phyloP scores from a whole-genome alignment of 2,113 vertebrate genomes.

The Perca fluviatilis region DNA sequence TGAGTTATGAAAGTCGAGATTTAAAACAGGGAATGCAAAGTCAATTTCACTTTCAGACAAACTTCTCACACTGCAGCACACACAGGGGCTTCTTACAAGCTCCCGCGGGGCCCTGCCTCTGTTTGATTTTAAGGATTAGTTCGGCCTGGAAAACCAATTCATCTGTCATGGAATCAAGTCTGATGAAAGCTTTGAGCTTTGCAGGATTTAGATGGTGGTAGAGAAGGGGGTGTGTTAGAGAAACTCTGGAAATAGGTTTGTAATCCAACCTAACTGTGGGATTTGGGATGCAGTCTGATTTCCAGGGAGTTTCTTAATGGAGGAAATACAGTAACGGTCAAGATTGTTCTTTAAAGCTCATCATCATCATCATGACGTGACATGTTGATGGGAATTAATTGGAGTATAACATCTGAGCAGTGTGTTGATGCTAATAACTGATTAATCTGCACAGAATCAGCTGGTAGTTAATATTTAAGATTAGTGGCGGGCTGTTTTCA shows the following conservation, averaged over 20 bases:
- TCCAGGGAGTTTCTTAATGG: slow-evolving; percentile 39
- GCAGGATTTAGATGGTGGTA: slow-evolving; percentile 68
- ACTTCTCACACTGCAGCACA: slow-evolving; percentile 17
- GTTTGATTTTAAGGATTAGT: slow-evolving; percentile 78
- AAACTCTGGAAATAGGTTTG: slow-evolving; percentile 67
- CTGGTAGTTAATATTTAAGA: slow-evolving; percentile 4
- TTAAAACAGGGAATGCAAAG: slow-evolving; percentile 45
- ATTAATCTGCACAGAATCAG: slow-evolving; percentile 40
- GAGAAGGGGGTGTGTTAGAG: not conserved
- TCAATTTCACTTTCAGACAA: slow-evolving; percentile 52
- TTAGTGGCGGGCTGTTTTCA: slow-evolving; percentile 18
- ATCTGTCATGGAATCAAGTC: slow-evolving; percentile 78
- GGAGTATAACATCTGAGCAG: not conserved
- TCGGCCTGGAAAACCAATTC: slow-evolving; percentile 79
- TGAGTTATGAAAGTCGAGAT: slow-evolving; percentile 22
- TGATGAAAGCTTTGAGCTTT: slow-evolving; percentile 78
- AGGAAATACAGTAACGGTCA: slow-evolving; percentile 1
- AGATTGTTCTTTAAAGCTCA: not conserved
- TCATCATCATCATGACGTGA: not conserved
- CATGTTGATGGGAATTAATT: not conserved
- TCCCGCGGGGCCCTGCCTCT: slow-evolving; percentile 29
- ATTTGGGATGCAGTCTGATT: slow-evolving; percentile 30
- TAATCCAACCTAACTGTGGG: slow-evolving; percentile 69
- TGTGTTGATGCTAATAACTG: slow-evolving; percentile 5
- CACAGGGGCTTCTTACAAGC: slow-evolving; percentile 32